Evolutionary conservation across 2,888 invertebrate genomes (phyloP).

Genomic region (Polymixis flavicincta): DNA sequence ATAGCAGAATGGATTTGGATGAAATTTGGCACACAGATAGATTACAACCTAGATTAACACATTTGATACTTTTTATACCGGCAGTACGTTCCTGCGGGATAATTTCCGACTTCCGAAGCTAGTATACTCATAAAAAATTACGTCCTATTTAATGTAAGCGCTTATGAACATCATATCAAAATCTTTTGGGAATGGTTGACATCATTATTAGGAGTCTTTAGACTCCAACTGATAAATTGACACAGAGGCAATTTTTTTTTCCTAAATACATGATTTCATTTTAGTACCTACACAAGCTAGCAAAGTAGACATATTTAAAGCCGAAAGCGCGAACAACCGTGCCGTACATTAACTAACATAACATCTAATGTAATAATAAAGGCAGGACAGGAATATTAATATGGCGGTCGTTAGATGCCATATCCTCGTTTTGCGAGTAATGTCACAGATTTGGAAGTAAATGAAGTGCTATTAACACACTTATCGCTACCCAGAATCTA

Average conservation of each 20-base stretch:
- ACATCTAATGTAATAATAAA: constrained; percentile 59
- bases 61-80: no score
- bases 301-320: constrained; percentile 42
- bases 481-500: constrained; percentile 14
- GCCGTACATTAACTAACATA: constrained; percentile 48
- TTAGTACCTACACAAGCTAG: background rate
- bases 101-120: no score
- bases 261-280: constrained; percentile 27
- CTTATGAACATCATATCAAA: background rate
- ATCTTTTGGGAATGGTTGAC: background rate
- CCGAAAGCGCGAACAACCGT: constrained; percentile 35
- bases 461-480: constrained; percentile 33
- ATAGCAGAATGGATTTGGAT: no score
- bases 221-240: background rate
- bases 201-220: background rate
- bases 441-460: constrained; percentile 42
- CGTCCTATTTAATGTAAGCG: background rate
- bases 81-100: no score
- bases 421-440: constrained; percentile 40
- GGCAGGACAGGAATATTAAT: constrained; percentile 53
- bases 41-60: no score
- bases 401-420: constrained; percentile 43
- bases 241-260: background rate
- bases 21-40: no score
- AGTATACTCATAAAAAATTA: no score